A percentile compares a stretch with the other conserved stretches of the same genome.
phyloP scores from a whole-genome alignment of 2,797 vertebrate species.

The Valencia hispanica region DNA sequence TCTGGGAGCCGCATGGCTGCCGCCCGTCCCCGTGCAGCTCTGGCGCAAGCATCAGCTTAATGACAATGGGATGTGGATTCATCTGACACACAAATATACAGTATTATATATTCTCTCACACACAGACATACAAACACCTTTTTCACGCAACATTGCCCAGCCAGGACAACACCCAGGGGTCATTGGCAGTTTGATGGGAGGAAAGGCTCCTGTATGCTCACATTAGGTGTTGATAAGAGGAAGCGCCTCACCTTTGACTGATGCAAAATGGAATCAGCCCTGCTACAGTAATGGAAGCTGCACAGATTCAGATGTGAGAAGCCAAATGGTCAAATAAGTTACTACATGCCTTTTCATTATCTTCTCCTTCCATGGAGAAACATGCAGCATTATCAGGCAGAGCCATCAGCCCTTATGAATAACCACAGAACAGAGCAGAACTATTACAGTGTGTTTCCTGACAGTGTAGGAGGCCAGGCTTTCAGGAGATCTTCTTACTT shows the following conservation, averaged over 20 bases:
- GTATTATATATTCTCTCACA: not conserved
- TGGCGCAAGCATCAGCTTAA: conserved; percentile 80
- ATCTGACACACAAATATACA: conserved; percentile 31
- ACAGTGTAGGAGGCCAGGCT: conserved; percentile 19
- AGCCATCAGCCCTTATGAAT: conserved; percentile 71
- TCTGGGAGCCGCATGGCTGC: conserved; percentile 77
- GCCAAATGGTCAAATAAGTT: conserved; percentile 73
- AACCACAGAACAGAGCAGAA: conserved; percentile 46
- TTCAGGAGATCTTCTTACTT: conserved; percentile 1
- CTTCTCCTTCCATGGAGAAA: conserved; percentile 30
- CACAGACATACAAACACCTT: conserved; percentile 65
- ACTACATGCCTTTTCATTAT: conserved; percentile 72
- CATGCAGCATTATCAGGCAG: conserved; percentile 60
- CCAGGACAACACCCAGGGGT: conserved; percentile 80
- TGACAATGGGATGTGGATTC: conserved; percentile 80
- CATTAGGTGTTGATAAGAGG: conserved; percentile 64
- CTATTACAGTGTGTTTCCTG: conserved; percentile 42
- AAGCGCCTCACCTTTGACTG: conserved; percentile 67
- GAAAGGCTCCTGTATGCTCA: conserved; percentile 60
- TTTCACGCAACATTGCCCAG: conserved; percentile 84
- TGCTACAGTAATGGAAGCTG: conserved; percentile 69
- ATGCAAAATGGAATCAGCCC: conserved; percentile 70
- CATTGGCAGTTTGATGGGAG: conserved; percentile 71
- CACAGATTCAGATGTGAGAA: conserved; percentile 60
- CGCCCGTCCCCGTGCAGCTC: conserved; percentile 72